Percentiles rank a stretch among this genome's conserved stretches.
phyloP scores from a whole-genome alignment of 2,113 vertebrate genomes.

The Oreochromis niloticus region DNA sequence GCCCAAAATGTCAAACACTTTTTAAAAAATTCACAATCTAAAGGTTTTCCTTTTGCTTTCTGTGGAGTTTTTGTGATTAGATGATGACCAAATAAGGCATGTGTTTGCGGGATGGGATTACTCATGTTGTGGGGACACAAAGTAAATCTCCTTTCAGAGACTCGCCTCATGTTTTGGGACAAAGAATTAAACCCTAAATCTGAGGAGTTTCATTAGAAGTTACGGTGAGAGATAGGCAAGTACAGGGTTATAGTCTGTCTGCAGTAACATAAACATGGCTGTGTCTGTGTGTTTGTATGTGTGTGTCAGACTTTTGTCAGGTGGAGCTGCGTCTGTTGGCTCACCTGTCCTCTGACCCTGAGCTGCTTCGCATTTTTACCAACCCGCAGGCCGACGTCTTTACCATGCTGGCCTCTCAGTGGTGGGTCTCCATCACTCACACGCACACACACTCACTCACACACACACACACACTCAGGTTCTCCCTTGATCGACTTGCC shows the following conservation, averaged over 20 bases:
- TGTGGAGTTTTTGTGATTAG: neutral
- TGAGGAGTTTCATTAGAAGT: neutral
- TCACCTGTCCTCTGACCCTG: slow-evolving; percentile 87
- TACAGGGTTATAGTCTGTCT: neutral
- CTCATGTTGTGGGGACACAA: neutral
- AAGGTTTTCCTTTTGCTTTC: neutral
- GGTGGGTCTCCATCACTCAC: slow-evolving; percentile 67
- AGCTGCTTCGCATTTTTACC: slow-evolving; percentile 83
- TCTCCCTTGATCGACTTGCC: neutral
- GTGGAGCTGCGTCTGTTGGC: slow-evolving; percentile 89
- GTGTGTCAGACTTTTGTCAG: slow-evolving; percentile 85
- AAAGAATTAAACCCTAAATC: neutral
- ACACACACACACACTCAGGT: neutral
- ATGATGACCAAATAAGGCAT: neutral
- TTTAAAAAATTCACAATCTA: neutral
- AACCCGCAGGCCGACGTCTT: slow-evolving; percentile 82
- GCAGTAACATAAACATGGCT: neutral
- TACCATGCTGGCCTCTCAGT: slow-evolving; percentile 82
- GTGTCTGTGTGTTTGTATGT: neutral
- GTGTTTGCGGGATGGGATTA: neutral
- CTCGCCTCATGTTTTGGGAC: neutral
- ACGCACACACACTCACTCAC: neutral
- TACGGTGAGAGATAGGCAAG: neutral
- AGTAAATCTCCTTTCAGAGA: neutral
- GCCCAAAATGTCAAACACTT: neutral